Conservation (phyloP, 2,888 invertebrate genomes). For the Pandemis corylana region DNA sequence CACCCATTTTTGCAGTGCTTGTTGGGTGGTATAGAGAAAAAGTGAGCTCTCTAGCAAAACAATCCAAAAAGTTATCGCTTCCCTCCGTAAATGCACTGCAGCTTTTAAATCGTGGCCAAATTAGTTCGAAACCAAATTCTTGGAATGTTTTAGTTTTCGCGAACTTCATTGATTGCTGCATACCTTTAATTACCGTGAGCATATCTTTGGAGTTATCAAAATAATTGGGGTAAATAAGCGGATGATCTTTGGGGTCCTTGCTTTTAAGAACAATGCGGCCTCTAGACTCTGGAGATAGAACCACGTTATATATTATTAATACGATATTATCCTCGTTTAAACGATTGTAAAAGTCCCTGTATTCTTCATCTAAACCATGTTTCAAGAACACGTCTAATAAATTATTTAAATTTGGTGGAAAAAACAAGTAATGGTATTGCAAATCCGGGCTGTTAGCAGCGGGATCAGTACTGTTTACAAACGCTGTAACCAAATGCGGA, state of each 20-base stretch:
- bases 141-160: constrained; percentile 62
- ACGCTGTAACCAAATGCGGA: constrained; percentile 64
- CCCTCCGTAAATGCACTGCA: constrained; percentile 57
- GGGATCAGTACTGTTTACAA: constrained; percentile 65
- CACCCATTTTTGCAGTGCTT: constrained; percentile 87
- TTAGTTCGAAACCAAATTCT: constrained; percentile 55
- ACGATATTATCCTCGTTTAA: constrained; percentile 59
- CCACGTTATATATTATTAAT: constrained; percentile 80
- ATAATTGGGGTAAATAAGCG: constrained; percentile 87
- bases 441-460: constrained; percentile 61
- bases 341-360: constrained; percentile 38
- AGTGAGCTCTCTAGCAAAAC: constrained; percentile 61
- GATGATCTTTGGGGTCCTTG: constrained; percentile 87
- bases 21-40: constrained; percentile 88
- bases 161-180: constrained; percentile 55
- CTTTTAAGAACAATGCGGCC: constrained; percentile 88
- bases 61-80: constrained; percentile 61
- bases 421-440: constrained; percentile 62
- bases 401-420: constrained; percentile 57
- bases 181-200: constrained; percentile 57
- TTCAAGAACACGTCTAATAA: constrained; percentile 57
- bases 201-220: constrained; percentile 84
- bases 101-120: constrained; percentile 64
- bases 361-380: constrained; percentile 59
- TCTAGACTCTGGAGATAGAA: constrained; percentile 88